Conservation (phyloP, 1,140 invertebrate genomes). For the Bombyx mori region DNA sequence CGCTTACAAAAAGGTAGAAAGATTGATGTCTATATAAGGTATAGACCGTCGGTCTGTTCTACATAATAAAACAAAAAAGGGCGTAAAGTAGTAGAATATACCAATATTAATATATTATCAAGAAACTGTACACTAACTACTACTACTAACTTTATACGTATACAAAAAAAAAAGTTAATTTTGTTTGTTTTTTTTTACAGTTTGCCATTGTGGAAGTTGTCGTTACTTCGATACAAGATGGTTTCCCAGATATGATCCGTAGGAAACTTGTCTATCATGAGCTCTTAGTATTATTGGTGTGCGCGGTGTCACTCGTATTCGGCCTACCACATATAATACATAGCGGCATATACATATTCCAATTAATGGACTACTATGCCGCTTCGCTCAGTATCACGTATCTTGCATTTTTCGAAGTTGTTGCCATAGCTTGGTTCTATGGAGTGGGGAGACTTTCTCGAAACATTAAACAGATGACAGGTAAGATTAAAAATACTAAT, state of each 20-base stretch:
- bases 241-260: constrained; percentile 87
- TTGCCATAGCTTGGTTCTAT: constrained; percentile 93
- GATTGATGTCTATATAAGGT: no score
- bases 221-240: constrained; percentile 92
- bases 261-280: constrained; percentile 88
- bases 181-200: constrained; percentile 63
- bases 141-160: no score
- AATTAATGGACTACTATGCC: constrained; percentile 93
- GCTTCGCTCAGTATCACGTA: constrained; percentile 93
- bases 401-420: constrained; percentile 92
- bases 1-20: no score
- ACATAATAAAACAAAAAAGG: no score
- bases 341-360: constrained; percentile 94
- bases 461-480: constrained; percentile 92
- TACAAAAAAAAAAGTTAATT: no score
- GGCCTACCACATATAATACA: constrained; percentile 89
- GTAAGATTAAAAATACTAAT: constrained; percentile 29
- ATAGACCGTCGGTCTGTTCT: no score
- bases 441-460: constrained; percentile 84
- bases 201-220: constrained; percentile 94
- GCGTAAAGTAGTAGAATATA: no score
- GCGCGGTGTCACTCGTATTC: constrained; percentile 85
- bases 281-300: constrained; percentile 86
- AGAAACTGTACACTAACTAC: no score
- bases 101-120: no score